These are phyloP conservation scores for Allobates femoralis DNA, from an alignment of 2,797 vertebrate genomes.

Conservation along the genomic window DNA sequence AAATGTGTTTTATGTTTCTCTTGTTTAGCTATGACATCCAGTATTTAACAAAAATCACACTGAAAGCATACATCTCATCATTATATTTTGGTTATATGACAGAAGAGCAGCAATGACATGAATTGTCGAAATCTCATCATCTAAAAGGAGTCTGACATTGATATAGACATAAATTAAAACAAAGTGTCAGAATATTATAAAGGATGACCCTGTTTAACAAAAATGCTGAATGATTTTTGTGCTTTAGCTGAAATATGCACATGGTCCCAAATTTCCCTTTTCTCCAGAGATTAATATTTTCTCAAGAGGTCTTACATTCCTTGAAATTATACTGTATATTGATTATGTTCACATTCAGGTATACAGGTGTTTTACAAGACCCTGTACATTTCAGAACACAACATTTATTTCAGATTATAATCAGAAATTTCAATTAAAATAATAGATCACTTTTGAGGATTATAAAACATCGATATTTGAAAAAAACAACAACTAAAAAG, in stretches of 20 bases:
- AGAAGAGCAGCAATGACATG: constrained; percentile 25
- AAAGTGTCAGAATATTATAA: constrained; percentile 12
- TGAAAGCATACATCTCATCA: neutral
- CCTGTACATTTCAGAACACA: neutral
- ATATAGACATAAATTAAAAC: neutral
- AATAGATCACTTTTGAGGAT: neutral
- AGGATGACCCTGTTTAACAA: constrained; percentile 6
- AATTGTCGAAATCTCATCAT: neutral
- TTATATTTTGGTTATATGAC: neutral
- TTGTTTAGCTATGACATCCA: neutral
- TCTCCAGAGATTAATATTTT: constrained; percentile 32
- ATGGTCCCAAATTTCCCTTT: constrained; percentile 26
- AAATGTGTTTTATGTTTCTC: too few species aligned
- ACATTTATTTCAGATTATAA: neutral
- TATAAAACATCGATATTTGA: neutral
- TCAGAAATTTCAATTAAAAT: neutral
- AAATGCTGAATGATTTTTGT: neutral
- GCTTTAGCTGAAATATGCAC: constrained; percentile 7
- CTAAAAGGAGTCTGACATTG: constrained; percentile 30
- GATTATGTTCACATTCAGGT: constrained; percentile 18
- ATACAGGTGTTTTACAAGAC: neutral
- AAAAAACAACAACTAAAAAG: neutral
- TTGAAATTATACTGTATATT: constrained; percentile 8
- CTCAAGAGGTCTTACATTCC: constrained; percentile 26
- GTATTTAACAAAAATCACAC: neutral